Evolutionary conservation across 2,888 invertebrate genomes (phyloP).

Genomic region (Acanthoscelides obtectus): DNA sequence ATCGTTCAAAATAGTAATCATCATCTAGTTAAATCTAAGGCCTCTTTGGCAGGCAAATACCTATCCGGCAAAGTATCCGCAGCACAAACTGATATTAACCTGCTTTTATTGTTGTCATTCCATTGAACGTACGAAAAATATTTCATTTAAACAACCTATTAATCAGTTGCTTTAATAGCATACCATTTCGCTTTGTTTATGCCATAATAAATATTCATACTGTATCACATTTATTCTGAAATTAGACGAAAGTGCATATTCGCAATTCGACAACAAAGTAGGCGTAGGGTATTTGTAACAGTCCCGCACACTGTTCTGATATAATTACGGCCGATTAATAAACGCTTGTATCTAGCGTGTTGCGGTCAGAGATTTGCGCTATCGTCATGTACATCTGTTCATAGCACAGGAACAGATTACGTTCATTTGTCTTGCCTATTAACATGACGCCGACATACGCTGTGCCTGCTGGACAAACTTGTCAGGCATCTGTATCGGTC

Average conservation of each 20-base stretch:
- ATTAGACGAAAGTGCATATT: neutral
- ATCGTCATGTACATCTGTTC: neutral
- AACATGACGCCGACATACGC: too few species aligned
- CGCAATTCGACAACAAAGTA: neutral
- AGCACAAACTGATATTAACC: neutral
- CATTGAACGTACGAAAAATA: neutral
- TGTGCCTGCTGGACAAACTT: too few species aligned
- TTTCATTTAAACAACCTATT: neutral
- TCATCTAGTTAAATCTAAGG: neutral
- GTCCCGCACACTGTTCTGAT: slow-evolving; percentile 6
- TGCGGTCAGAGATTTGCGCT: slow-evolving; percentile 18
- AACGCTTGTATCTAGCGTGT: slow-evolving; percentile 33
- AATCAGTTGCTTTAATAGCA: neutral
- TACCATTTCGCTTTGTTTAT: neutral
- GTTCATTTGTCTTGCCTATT: neutral
- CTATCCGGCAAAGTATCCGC: neutral
- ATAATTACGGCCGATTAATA: slow-evolving; percentile 30
- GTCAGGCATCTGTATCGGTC: too few species aligned
- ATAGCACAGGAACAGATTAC: neutral
- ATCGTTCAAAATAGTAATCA: too few species aligned
- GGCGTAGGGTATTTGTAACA: neutral
- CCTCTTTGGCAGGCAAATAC: neutral
- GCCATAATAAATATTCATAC: neutral
- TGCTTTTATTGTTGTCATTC: neutral
- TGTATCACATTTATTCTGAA: neutral